These are phyloP conservation scores for Ellobium chinense DNA, from an alignment of 2,888 invertebrate species.

Conservation along the genomic window DNA sequence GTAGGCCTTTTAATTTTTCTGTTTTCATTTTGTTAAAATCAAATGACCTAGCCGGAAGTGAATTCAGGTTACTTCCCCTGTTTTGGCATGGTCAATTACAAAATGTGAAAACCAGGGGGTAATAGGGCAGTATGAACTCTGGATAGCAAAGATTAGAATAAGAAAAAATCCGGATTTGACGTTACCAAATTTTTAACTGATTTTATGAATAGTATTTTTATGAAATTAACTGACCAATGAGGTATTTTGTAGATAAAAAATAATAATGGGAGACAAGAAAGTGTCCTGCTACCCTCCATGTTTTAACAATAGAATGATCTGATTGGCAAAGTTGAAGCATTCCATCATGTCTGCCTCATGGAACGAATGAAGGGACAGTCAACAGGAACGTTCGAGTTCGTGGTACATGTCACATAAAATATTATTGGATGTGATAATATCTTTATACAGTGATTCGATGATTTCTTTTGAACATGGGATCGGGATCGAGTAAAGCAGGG, in stretches of 20 bases:
- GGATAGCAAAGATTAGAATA: too few relatives aligned
- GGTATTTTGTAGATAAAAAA: not conserved
- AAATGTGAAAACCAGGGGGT: too few relatives aligned
- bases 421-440: too few relatives aligned
- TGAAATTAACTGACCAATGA: not conserved
- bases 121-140: too few relatives aligned
- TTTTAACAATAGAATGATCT: not conserved
- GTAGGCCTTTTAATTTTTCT: too few relatives aligned
- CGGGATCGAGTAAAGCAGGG: slow-evolving; percentile 49
- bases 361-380: not conserved
- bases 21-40: too few relatives aligned
- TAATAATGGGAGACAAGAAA: too few relatives aligned
- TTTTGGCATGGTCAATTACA: too few relatives aligned
- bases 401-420: too few relatives aligned
- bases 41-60: too few relatives aligned
- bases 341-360: slow-evolving; percentile 8
- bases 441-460: not conserved
- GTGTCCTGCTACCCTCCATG: not conserved
- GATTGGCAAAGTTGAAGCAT: not conserved
- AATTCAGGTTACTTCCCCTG: too few relatives aligned
- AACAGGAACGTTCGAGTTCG: too few relatives aligned
- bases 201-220: not conserved
- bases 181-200: not conserved
- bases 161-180: not conserved
- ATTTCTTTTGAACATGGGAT: slow-evolving; percentile 42